Conservation (phyloP, 2,888 invertebrate species). For the Camponotus fellah region DNA sequence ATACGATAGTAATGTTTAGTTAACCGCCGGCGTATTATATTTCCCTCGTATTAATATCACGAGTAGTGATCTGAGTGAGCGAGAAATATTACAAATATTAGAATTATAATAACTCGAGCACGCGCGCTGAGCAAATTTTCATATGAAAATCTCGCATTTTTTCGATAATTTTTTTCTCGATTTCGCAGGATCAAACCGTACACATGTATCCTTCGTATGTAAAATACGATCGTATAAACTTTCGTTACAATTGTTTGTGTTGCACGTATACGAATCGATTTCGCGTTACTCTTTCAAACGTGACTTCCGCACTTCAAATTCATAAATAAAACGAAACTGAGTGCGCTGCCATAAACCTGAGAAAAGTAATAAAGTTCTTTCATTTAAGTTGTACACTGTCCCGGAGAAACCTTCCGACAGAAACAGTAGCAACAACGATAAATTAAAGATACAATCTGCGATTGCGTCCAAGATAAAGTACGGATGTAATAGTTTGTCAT, state of each 20-base stretch:
- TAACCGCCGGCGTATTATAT: slow-evolving; percentile 36
- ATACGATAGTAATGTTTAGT: slow-evolving; percentile 32
- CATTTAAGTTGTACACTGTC: slow-evolving; percentile 53
- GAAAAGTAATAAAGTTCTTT: slow-evolving; percentile 59
- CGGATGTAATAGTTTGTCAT: slow-evolving; percentile 43
- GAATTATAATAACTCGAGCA: slow-evolving; percentile 21
- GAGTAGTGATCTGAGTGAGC: slow-evolving; percentile 39
- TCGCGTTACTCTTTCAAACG: slow-evolving; percentile 11
- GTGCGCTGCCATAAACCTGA: slow-evolving; percentile 49
- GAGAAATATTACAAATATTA: too few relatives aligned
- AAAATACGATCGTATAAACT: neutral
- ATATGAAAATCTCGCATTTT: slow-evolving; percentile 6
- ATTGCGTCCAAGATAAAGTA: slow-evolving; percentile 54
- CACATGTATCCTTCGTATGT: neutral
- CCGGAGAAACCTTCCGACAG: slow-evolving; percentile 1
- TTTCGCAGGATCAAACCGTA: slow-evolving; percentile 5
- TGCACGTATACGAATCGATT: neutral
- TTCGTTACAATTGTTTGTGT: slow-evolving; percentile 10
- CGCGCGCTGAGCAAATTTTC: neutral
- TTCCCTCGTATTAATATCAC: slow-evolving; percentile 33
- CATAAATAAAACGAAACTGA: slow-evolving; percentile 26
- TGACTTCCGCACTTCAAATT: slow-evolving; percentile 9
- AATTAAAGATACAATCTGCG: slow-evolving; percentile 56
- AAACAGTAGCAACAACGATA: slow-evolving; percentile 43
- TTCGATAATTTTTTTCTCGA: neutral